Percentiles rank a stretch among this genome's conserved stretches.
These are phyloP conservation scores for Melinaea marsaeus DNA, from an alignment of 2,888 invertebrate species.

Conservation along the genomic window DNA sequence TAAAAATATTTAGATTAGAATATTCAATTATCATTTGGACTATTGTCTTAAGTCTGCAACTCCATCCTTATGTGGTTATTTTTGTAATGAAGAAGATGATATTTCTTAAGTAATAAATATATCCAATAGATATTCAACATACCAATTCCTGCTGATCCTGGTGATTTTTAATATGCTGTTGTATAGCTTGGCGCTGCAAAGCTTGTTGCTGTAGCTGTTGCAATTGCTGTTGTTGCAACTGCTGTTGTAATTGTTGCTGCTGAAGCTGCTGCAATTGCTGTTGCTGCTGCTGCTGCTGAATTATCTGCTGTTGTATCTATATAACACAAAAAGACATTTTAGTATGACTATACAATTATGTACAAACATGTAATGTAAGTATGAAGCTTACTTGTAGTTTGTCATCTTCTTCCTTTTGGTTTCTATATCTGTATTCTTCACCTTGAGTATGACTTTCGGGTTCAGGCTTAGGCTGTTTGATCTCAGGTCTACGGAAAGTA, in stretches of 20 bases:
- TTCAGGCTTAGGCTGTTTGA: slow-evolving; percentile 64
- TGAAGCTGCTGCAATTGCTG: slow-evolving; percentile 46
- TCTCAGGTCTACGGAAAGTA: slow-evolving; percentile 61
- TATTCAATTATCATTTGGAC: background rate
- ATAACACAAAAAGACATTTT: background rate
- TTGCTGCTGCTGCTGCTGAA: slow-evolving; percentile 47
- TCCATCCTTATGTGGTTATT: background rate
- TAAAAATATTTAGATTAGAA: slow-evolving; percentile 25
- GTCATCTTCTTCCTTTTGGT: slow-evolving; percentile 71
- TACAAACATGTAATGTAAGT: background rate
- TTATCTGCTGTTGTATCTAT: slow-evolving; percentile 70
- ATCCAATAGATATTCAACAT: slow-evolving; percentile 29
- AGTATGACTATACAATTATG: background rate
- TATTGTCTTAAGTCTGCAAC: background rate
- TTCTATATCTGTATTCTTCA: slow-evolving; percentile 65
- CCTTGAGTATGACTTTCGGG: slow-evolving; percentile 55
- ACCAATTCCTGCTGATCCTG: slow-evolving; percentile 74
- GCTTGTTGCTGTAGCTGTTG: slow-evolving; percentile 61
- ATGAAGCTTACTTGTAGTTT: slow-evolving; percentile 56
- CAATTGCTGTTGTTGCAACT: slow-evolving; percentile 53
- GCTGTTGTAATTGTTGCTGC: slow-evolving; percentile 55
- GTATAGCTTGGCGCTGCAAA: slow-evolving; percentile 75
- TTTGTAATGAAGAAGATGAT: too few species aligned
- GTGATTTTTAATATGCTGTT: slow-evolving; percentile 78
- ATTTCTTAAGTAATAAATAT: too few species aligned